Percentiles rank a stretch among this genome's conserved stretches.
Conservation (phyloP, 2,797 vertebrate genomes). For the Myotis planiceps region DNA sequence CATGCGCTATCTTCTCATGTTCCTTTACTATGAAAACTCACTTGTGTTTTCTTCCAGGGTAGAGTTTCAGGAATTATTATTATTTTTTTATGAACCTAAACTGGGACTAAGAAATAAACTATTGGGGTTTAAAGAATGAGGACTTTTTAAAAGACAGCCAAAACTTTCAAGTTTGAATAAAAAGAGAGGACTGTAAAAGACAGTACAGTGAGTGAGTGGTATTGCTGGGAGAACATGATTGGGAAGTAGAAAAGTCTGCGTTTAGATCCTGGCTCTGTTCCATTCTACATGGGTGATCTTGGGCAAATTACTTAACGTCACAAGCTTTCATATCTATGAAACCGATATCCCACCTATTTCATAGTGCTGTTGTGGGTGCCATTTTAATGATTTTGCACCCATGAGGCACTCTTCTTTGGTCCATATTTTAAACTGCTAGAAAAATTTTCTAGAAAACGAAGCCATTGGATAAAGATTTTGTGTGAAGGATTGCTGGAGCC, state of each 20-base stretch:
- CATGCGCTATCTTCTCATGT: not conserved
- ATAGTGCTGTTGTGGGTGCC: not conserved
- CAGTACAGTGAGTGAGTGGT: not conserved
- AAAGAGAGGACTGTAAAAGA: not conserved
- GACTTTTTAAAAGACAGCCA: not conserved
- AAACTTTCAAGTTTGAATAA: not conserved
- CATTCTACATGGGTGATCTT: not conserved
- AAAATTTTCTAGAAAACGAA: too few species aligned
- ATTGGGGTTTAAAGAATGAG: not conserved
- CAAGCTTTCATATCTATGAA: not conserved
- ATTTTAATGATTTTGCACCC: not conserved
- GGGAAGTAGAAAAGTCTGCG: not conserved
- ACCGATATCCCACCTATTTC: not conserved
- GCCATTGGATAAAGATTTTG: too few species aligned
- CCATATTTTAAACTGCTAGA: constrained; percentile 11
- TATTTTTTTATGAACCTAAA: not conserved
- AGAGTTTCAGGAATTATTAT: not conserved
- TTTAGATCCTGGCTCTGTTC: not conserved
- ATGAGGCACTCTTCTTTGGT: not conserved
- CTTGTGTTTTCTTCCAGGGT: not conserved
- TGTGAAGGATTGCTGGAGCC: too few species aligned
- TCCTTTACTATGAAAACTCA: not conserved
- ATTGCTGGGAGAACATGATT: not conserved
- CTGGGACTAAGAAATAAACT: not conserved
- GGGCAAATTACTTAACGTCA: not conserved